Percentiles rank a stretch among this genome's conserved stretches.
Evolutionary conservation across 2,113 vertebrate genomes (phyloP).

Genomic region (Etheostoma spectabile): DNA sequence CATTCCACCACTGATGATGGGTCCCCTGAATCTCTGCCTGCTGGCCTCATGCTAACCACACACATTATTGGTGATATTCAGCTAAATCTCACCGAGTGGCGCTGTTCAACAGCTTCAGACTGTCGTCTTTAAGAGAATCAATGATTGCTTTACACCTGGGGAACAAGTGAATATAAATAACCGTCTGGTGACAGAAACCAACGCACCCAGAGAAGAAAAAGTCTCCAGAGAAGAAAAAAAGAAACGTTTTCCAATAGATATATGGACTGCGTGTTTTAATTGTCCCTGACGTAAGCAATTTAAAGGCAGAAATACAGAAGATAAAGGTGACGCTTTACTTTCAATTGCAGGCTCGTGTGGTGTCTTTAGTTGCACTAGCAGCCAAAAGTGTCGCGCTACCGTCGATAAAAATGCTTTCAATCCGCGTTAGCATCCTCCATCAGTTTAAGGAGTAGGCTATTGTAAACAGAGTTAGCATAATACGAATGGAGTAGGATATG

Average conservation of each 20-base stretch:
- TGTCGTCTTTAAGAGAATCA: not conserved
- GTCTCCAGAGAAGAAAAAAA: not conserved
- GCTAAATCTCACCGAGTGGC: conserved; percentile 51
- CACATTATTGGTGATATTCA: conserved; percentile 33
- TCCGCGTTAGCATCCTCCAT: not conserved
- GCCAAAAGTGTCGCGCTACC: not conserved
- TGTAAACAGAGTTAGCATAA: not conserved
- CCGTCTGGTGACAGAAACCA: not conserved
- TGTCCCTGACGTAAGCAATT: not conserved
- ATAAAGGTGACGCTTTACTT: not conserved
- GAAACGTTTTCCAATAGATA: not conserved
- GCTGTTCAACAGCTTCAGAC: conserved; percentile 45
- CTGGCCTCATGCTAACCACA: not conserved
- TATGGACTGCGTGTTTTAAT: not conserved
- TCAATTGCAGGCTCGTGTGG: not conserved
- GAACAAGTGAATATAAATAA: not conserved
- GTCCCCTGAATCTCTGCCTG: not conserved
- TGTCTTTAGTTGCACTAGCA: not conserved
- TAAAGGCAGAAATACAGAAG: not conserved
- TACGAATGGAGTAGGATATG: not conserved
- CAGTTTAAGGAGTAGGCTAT: not conserved
- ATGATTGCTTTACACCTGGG: not conserved
- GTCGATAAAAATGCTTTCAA: not conserved
- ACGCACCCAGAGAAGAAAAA: too few relatives aligned
- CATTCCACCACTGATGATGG: not conserved